Base-by-base conservation (phyloP, 2,888 invertebrate species). In the Sipha maydis region DNA sequence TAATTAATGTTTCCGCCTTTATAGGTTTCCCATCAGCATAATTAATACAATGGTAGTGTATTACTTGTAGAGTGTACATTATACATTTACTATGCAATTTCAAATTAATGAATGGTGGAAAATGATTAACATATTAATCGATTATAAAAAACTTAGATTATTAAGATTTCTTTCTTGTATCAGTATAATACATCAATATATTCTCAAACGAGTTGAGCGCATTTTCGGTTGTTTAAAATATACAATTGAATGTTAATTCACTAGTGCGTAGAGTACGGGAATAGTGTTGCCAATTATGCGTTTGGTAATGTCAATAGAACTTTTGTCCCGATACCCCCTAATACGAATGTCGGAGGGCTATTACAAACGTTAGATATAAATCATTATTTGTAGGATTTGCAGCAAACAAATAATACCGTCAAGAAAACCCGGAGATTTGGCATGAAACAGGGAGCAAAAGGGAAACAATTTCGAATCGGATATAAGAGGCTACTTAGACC, bases 371-470 rank as follows among this genome's bases (percentile, higher is more conserved):
- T 85, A 77, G 85, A 85, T 69, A 85, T 85, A 85, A 85, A 85
- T 85, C 85, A 85, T 85, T 85, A 85, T 85, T 85, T 85, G 85
- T 78, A 78, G 85, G 85, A 85, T 85, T 85, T 85, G 85, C 69
- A 31, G 78, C 85, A 78, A 85, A 85, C 85, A 85, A 85, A 85
- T 85, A 85, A 85, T 85, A 85, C 85, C 85, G 78, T 85, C 85
- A 78, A 85, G 85, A 85, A 85, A 85, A 85, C 85, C 85, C 85
- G 85, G 85, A 85, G 85, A 85, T 85, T 85, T 85, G 85, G 85
- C 77, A 76, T 69, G 77, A 28, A 69, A 85, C 76, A 31, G 85
- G 76, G 77, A 78, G 85, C 78, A 78, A 85, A 85, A 77, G 78
- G 85, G 85, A 85, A 85, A 85, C 78, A 85, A 85, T 85, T 85